These are phyloP conservation scores for Erannis defoliaria DNA, from an alignment of 2,888 invertebrate genomes.

Conservation along the genomic window DNA sequence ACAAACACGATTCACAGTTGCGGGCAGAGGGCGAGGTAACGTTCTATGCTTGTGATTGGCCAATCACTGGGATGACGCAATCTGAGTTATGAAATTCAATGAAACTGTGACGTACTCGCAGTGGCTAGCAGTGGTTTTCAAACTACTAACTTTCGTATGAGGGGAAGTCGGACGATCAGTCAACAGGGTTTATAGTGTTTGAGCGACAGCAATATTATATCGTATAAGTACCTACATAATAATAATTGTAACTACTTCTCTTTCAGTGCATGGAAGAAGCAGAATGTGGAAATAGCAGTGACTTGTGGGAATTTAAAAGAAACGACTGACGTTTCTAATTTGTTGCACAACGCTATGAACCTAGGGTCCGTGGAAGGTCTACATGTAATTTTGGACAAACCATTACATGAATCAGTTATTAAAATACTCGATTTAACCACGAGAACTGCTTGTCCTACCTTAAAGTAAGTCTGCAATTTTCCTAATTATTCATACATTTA, in stretches of 20 bases:
- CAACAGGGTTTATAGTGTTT: too few species aligned
- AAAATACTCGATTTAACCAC: slow-evolving; percentile 16
- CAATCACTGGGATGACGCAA: too few species aligned
- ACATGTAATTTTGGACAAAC: slow-evolving; percentile 3
- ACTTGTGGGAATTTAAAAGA: slow-evolving; percentile 23
- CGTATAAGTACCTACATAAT: too few species aligned
- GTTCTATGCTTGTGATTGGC: too few species aligned
- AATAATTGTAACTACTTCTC: neutral
- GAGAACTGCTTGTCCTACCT: slow-evolving; percentile 12
- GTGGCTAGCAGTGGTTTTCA: too few species aligned
- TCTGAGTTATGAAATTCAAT: too few species aligned
- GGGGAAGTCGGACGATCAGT: too few species aligned
- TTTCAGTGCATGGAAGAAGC: slow-evolving; percentile 44
- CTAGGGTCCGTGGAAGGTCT: slow-evolving; percentile 30
- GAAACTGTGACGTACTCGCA: too few species aligned
- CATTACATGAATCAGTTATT: neutral
- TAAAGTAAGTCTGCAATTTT: slow-evolving; percentile 37
- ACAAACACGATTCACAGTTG: too few species aligned
- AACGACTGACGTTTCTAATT: slow-evolving; percentile 15
- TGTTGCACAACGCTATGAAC: slow-evolving; percentile 21
- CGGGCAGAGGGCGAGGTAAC: too few species aligned
- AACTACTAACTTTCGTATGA: too few species aligned
- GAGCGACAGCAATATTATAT: too few species aligned
- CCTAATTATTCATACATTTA: neutral
- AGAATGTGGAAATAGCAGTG: slow-evolving; percentile 38